phyloP scores from a whole-genome alignment of 2,113 vertebrate genomes.

The Diadophis punctatus region DNA sequence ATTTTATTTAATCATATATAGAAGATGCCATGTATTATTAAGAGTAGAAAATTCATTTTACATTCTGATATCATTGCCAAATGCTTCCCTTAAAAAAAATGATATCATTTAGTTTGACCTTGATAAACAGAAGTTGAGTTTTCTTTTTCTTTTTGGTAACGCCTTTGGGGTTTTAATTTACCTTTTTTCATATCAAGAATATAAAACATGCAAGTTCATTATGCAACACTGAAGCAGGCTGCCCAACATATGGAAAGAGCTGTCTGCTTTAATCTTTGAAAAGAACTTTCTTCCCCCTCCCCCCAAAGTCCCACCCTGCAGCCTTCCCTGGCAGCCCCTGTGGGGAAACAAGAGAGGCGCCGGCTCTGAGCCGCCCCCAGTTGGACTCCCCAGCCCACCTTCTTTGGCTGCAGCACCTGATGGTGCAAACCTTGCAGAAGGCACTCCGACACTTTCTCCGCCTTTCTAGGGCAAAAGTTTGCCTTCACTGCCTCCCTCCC shows the following conservation, averaged over 20 bases:
- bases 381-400: no score
- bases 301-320: no score
- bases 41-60: slow-evolving; percentile 3
- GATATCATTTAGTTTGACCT: no score
- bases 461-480: no score
- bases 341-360: no score
- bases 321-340: no score
- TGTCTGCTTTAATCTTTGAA: background rate
- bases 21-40: background rate
- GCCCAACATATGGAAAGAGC: background rate
- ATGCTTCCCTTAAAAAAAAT: background rate
- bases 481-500: no score
- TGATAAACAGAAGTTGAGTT: background rate
- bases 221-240: background rate
- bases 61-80: slow-evolving; percentile 7
- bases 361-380: no score
- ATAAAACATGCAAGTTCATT: background rate
- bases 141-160: background rate
- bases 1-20: slow-evolving; percentile 2
- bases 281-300: no score
- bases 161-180: slow-evolving; percentile 2
- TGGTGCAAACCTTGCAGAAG: no score
- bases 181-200: background rate
- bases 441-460: no score
- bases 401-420: no score